Percentiles rank a stretch among this genome's conserved stretches.
These are phyloP conservation scores for Lepidochrysops patricia DNA, from an alignment of 2,888 invertebrate genomes.

Conservation along the genomic window DNA sequence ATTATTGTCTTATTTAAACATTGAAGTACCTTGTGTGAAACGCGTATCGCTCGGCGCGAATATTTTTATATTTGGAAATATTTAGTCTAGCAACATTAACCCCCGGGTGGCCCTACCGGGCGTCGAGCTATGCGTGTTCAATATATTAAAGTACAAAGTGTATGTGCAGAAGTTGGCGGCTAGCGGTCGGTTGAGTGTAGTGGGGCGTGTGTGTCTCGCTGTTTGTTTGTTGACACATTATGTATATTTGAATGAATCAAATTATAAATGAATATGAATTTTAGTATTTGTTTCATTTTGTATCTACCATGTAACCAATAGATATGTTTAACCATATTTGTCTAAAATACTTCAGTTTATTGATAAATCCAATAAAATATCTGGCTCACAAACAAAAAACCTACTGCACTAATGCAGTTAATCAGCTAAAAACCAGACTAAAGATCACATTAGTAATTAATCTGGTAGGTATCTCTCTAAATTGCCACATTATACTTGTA, in stretches of 20 bases:
- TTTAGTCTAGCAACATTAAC: background rate
- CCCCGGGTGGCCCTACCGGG: background rate
- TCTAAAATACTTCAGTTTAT: too few species aligned
- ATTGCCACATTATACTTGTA: too few species aligned
- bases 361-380: too few species aligned
- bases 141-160: constrained; percentile 56
- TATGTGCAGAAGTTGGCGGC: constrained; percentile 66
- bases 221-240: constrained; percentile 73
- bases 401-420: too few species aligned
- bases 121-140: constrained; percentile 19
- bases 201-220: constrained; percentile 49
- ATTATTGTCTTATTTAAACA: constrained; percentile 34
- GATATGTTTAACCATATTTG: too few species aligned
- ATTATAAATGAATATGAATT: constrained; percentile 74
- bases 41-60: constrained; percentile 8
- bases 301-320: constrained; percentile 4
- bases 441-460: too few species aligned
- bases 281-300: constrained; percentile 43
- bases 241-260: constrained; percentile 75
- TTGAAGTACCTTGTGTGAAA: constrained; percentile 13
- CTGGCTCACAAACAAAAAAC: too few species aligned
- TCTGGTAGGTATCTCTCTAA: too few species aligned
- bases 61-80: constrained; percentile 4
- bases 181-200: constrained; percentile 35
- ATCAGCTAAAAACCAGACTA: too few species aligned